Evolutionary conservation across 1,140 invertebrate species (phyloP), one percentile per base, ranked within the genome.

Genomic region (Lucilia sericata): DNA sequence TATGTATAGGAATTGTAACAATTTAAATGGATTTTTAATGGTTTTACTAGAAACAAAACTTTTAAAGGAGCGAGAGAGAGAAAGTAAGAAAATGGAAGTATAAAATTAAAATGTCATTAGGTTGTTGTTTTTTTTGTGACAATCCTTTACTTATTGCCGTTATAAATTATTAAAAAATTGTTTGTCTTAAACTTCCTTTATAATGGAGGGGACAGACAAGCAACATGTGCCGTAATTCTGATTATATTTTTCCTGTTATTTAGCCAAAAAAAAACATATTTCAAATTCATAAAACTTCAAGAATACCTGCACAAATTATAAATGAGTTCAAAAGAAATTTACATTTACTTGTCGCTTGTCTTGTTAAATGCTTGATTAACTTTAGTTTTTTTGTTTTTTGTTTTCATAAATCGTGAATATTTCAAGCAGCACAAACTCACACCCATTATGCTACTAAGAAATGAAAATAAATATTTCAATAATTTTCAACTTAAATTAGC

Each of bases 401-500:
- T n/a, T 30, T 30, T 30, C 42, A 42, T 42, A 55, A 55, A 55
- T 55, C 17, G 13, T 55, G 51, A 55, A 55, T 55, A 55, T 55
- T 55, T 55, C 17, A 55, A 42, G 42, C 2, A 10, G 10, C 42
- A 42, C 42, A 42, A 42, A 42, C 5, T 2, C 42, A 42, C 42
- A 7, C 42, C 42, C 42, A 70, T 70, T 30, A 30, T 30, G 3
- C 25, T 30, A 25, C 9, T 55, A n/a, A 70, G 10, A 21, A 21
- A 21, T 12, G 8, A 70, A 70, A 21, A 21, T 21, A 70, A 21
- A 70, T 19, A 70, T 21, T 70, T 70, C 55, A 60, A 60, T 70
- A 70, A 70, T 70, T 70, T 70, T 70, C 65, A 25, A 70, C 65
- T 70, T 9, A 70, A 70, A 70, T 70, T 70, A 21, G 65, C 65